Percentiles rank a stretch among this genome's conserved stretches.
Conservation (phyloP, 1,140 invertebrate genomes). For the Sogatella furcifera region DNA sequence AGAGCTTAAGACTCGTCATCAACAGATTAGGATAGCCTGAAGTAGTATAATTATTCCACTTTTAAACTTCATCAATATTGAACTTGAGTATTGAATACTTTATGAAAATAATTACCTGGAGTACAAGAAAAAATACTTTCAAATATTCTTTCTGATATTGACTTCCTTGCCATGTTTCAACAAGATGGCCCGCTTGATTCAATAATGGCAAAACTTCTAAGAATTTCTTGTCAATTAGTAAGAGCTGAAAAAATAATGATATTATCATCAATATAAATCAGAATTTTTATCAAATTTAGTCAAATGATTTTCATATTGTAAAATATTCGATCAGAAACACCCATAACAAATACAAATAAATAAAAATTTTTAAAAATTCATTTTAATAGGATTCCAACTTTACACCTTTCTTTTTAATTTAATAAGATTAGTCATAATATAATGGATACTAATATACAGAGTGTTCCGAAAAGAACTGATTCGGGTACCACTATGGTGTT, state of each 20-base stretch:
- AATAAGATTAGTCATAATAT: too few species aligned
- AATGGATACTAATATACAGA: too few species aligned
- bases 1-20: too few species aligned
- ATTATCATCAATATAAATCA: neutral
- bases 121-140: conserved; percentile 90
- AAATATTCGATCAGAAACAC: too few species aligned
- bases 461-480: too few species aligned
- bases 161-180: conserved; percentile 79
- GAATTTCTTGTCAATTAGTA: conserved; percentile 87
- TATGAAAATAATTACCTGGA: conserved; percentile 58
- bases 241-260: conserved; percentile 43
- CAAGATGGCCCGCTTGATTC: conserved; percentile 72
- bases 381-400: too few species aligned
- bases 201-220: conserved; percentile 78
- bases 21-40: too few species aligned
- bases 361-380: neutral
- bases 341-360: too few species aligned
- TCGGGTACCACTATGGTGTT: too few species aligned
- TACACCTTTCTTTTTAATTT: too few species aligned
- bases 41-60: too few species aligned
- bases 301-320: neutral
- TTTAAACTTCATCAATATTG: too few species aligned
- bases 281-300: neutral
- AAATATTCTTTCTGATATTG: conserved; percentile 87
- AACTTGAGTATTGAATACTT: neutral